These are phyloP conservation scores for Rynchops niger DNA, from an alignment of 2,113 vertebrate species.

Conservation along the genomic window DNA sequence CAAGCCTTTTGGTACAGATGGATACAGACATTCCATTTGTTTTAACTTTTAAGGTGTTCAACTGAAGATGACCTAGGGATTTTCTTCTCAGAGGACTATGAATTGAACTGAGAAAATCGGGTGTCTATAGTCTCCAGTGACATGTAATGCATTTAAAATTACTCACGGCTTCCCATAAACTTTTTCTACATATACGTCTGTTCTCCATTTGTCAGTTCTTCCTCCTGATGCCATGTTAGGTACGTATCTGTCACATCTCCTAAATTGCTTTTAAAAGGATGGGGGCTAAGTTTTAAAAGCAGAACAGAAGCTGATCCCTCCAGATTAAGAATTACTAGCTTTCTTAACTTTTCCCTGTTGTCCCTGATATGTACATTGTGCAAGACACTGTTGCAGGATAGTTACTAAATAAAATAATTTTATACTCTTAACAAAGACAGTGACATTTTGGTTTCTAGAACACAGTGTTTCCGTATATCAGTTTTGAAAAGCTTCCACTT, in stretches of 20 bases:
- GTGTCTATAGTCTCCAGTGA: background rate
- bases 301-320: background rate
- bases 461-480: accelerated
- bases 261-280: background rate
- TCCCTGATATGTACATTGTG: accelerated
- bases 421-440: background rate
- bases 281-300: background rate
- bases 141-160: background rate
- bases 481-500: background rate
- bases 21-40: background rate
- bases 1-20: background rate
- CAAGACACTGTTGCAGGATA: background rate
- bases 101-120: background rate
- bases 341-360: background rate
- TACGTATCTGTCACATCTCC: accelerated
- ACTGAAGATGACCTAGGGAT: background rate
- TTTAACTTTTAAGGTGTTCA: background rate
- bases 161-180: background rate
- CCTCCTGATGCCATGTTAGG: background rate
- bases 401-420: background rate
- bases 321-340: background rate
- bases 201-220: background rate
- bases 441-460: background rate
- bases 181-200: background rate
- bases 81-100: background rate